These are phyloP conservation scores for Lepilemur septentrionalis DNA, from an alignment of 2,797 vertebrate species.

Conservation along the genomic window DNA sequence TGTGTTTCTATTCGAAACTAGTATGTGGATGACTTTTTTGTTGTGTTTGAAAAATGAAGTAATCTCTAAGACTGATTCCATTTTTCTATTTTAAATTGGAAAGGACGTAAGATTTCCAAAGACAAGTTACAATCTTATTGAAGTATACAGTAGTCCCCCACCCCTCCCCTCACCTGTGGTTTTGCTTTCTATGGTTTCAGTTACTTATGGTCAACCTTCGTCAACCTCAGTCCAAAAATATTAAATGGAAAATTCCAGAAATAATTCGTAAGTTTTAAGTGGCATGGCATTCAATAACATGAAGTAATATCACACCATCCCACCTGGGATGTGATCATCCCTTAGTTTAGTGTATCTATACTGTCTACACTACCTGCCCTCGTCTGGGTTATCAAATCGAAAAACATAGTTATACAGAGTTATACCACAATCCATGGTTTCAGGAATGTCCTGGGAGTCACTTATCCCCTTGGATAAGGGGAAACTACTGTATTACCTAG, in stretches of 20 bases:
- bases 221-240: background rate
- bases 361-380: background rate
- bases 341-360: background rate
- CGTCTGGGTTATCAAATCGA: background rate
- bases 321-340: background rate
- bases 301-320: background rate
- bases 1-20: background rate
- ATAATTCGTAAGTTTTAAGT: background rate
- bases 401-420: background rate
- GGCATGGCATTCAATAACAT: background rate
- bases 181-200: background rate
- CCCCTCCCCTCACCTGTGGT: background rate
- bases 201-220: background rate
- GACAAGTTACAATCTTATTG: background rate
- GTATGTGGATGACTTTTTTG: background rate
- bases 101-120: background rate
- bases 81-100: constrained; percentile 20
- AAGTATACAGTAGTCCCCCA: background rate
- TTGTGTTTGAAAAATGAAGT: background rate
- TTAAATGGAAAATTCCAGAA: background rate
- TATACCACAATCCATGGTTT: background rate
- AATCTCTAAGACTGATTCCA: background rate
- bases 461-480: background rate
- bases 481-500: background rate
- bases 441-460: background rate